Evolutionary conservation across 2,797 vertebrate species (phyloP), one percentile per base, ranked within the genome.

Genomic region (Sebastolobus altivelis): DNA sequence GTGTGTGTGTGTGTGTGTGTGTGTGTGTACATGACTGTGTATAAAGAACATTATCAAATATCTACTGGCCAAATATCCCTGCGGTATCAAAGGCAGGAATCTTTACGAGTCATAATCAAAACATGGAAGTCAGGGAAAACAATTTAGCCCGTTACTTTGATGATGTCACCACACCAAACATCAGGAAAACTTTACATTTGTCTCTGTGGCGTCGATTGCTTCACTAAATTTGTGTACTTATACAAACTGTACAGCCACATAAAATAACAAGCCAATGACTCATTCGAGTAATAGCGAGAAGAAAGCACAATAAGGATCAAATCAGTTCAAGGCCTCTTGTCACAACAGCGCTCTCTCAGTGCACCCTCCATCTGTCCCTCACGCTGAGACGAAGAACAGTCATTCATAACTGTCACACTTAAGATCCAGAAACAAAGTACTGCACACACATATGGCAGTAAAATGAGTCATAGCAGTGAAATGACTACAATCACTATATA

Each of bases 121-220:
- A 87, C 67, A 77, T 66, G 55, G 75, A 85, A 86, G 91, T 92
- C 93, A 93, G 92, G 93, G 90, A 92, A 87, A 91, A 81, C 56
- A 25, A 77, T 75, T 78, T 52, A 86, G 43, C 84, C 86, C 71
- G 69, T 80, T 78, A 81, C 87, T 90, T 90, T 90, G 86, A 93
- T 92, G 93, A 94, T 94, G 93, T 93, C 91, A 93, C 87, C 73
- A 75, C 85, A 80, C 78, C 75, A 87, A 92, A 84, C 72, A 85
- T 85, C 92, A 93, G 92, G 92, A 90, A 91, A 81, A 71, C 77
- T 73, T 76, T 65, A 72, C 69, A 66, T 84, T 77, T 65, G 77
- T 87, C 86, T 89, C 76, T 33, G 75, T 78, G 83, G 83, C 83
- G 84, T 86, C 31, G 12, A 79, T 58, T 72, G 35, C 79, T 73